Evolutionary conservation across 2,797 vertebrate genomes (phyloP), one percentile per base, ranked within the genome.

Genomic region (Peromyscus nudipes): DNA sequence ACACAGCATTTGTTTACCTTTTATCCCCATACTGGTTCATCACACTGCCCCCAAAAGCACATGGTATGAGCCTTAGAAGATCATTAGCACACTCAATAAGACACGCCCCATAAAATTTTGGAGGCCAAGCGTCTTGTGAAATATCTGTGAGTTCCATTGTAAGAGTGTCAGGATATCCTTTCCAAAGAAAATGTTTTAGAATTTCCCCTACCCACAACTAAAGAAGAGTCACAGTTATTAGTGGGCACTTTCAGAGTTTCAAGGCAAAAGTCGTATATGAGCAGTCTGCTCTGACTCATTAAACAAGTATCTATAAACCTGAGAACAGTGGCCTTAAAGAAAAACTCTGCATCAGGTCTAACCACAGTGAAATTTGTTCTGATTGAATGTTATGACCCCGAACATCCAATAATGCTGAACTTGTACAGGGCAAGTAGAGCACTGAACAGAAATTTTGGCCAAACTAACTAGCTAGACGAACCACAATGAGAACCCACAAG

Each of bases 311-410:
- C 55, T 62, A 2, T n/a, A 86, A 91, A 69, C 83, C 25, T 57
- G n/a, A 67, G 55, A 55, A 64, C 12, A 86, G n/a, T 10, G 34
- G 27, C 29, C 27, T 82, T 75, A 60, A 73, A 86, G 67, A 71
- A 96, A 79, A 71, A 52, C 5, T 76, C 52, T 46, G n/a, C 46
- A 75, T 49, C 43, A 84, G 49, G 21, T 93, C 79, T 95, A 17
- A 73, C 57, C 29, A 69, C 4, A 19, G 25, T n/a, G 46, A 83
- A 82, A 86, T 89, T 86, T 92, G 49, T 94, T 94, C 60, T 64
- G 91, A 21, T 79, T 86, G 67, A 86, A 96, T 91, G 90, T 92
- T 93, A 93, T 92, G 84, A 92, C 67, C 55, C 23, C 46, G 55
- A 43, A 95, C 89, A 9, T 92, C n/a, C 57, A 87, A 46, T 86